Percentiles rank a stretch among this genome's conserved stretches.
These are phyloP conservation scores for Panthera leo DNA, from an alignment of 2,113 vertebrate genomes.

Conservation along the genomic window DNA sequence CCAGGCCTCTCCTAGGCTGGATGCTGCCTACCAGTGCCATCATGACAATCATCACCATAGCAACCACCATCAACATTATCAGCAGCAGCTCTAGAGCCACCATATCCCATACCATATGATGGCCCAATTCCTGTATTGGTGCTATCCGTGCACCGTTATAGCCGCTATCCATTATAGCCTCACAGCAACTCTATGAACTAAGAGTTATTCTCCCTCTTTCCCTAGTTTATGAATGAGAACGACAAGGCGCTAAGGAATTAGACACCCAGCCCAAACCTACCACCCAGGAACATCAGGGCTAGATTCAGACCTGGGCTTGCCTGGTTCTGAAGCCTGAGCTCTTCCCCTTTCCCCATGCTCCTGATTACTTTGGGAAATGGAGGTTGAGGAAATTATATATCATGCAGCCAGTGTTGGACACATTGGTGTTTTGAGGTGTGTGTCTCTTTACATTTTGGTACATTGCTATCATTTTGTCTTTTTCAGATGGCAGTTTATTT, in stretches of 20 bases:
- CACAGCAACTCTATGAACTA: background rate
- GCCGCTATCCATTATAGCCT: background rate
- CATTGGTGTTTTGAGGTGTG: background rate
- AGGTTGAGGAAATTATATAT: background rate
- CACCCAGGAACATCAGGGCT: background rate
- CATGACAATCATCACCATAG: background rate
- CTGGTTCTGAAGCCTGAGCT: background rate
- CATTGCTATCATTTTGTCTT: conserved; percentile 60
- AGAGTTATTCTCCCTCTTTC: background rate
- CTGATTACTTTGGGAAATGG: background rate
- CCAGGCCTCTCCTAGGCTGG: background rate
- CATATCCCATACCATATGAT: background rate
- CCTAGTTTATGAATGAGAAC: background rate
- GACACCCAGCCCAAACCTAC: background rate
- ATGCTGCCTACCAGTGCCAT: background rate
- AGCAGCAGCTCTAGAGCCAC: background rate
- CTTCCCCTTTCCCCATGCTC: background rate
- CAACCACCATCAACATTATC: background rate
- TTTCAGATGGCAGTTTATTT: conserved; percentile 63
- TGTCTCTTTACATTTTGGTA: conserved; percentile 22
- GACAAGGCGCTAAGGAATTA: background rate
- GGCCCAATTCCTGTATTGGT: background rate
- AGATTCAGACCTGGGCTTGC: background rate
- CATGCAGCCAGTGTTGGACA: background rate
- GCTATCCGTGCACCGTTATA: background rate